Conservation (phyloP, 2,888 invertebrate genomes). For the Stictocephala bisonia region DNA sequence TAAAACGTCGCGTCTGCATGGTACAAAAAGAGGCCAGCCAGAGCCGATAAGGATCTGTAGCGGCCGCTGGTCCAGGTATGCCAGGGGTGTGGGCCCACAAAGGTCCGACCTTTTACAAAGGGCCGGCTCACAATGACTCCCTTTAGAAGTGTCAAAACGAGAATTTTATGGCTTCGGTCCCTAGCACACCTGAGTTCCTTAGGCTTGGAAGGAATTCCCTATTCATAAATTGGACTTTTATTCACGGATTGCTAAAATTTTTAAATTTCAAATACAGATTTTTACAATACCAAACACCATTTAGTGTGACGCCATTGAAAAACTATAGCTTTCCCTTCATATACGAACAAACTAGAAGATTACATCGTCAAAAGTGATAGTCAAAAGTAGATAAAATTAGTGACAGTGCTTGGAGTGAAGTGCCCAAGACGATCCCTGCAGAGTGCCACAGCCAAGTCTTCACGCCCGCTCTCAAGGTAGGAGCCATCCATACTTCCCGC, state of each 20-base stretch:
- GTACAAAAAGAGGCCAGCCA: conserved; percentile 33
- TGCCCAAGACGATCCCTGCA: conserved; percentile 3
- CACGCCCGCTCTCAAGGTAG: conserved; percentile 23
- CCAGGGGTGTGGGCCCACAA: conserved; percentile 18
- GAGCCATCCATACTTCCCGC: conserved; percentile 26
- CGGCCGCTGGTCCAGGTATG: conserved; percentile 25
- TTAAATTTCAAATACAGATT: neutral
- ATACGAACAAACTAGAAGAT: no score
- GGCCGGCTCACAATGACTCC: conserved; percentile 40
- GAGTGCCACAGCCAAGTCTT: neutral
- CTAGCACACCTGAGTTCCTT: conserved; percentile 33
- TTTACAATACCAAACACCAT: no score
- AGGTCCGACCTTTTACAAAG: conserved; percentile 39
- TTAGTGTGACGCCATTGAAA: no score
- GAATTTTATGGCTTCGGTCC: conserved; percentile 41
- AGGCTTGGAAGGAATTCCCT: conserved; percentile 29
- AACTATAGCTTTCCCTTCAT: no score
- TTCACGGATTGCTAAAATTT: neutral
- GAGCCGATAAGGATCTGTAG: conserved; percentile 32
- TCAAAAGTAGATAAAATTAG: neutral
- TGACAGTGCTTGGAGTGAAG: conserved; percentile 27
- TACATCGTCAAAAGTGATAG: no score
- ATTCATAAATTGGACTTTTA: conserved; percentile 24
- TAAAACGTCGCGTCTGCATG: conserved; percentile 25
- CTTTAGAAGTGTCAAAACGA: conserved; percentile 44